phyloP scores from a whole-genome alignment of 1,140 invertebrate species.

The Trigoniulus corallinus region DNA sequence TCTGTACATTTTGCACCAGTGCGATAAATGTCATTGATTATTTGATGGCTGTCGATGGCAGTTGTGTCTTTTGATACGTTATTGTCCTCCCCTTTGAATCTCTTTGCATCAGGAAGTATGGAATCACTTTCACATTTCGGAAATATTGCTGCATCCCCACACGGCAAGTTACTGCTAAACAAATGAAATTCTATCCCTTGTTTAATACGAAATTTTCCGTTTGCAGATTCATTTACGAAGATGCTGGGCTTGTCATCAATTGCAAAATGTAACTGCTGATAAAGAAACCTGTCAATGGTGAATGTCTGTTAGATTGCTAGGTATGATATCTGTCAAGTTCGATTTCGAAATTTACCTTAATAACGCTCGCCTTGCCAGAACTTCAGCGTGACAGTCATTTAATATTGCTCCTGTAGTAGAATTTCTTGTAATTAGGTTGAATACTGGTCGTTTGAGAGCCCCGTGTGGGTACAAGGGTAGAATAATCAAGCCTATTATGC shows the following conservation, averaged over 20 bases:
- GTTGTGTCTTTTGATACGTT: slow-evolving; percentile 3
- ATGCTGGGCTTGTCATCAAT: background rate
- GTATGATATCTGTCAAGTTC: background rate
- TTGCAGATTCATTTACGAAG: slow-evolving; percentile 1
- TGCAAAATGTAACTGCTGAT: slow-evolving; percentile 9
- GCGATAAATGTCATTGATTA: slow-evolving; percentile 42
- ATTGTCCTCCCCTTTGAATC: background rate
- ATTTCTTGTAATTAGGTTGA: slow-evolving; percentile 7
- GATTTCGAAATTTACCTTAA: slow-evolving; percentile 34
- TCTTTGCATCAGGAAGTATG: background rate
- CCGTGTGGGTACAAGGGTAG: no score
- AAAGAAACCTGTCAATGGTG: slow-evolving; percentile 4
- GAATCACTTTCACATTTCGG: slow-evolving; percentile 26
- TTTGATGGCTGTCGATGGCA: background rate
- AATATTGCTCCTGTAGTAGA: slow-evolving; percentile 38
- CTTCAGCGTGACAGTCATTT: slow-evolving; percentile 83
- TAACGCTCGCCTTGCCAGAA: slow-evolving; percentile 64
- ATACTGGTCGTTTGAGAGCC: no score
- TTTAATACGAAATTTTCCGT: slow-evolving; percentile 28
- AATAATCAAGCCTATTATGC: no score
- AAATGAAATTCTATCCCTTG: slow-evolving; percentile 58
- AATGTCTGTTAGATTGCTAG: background rate
- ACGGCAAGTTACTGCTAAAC: slow-evolving; percentile 71
- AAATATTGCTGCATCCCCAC: slow-evolving; percentile 88
- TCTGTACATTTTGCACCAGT: slow-evolving; percentile 76